phyloP scores from a whole-genome alignment of 64 coral and sea anemone species.

The Cladopsammia gracilis region DNA sequence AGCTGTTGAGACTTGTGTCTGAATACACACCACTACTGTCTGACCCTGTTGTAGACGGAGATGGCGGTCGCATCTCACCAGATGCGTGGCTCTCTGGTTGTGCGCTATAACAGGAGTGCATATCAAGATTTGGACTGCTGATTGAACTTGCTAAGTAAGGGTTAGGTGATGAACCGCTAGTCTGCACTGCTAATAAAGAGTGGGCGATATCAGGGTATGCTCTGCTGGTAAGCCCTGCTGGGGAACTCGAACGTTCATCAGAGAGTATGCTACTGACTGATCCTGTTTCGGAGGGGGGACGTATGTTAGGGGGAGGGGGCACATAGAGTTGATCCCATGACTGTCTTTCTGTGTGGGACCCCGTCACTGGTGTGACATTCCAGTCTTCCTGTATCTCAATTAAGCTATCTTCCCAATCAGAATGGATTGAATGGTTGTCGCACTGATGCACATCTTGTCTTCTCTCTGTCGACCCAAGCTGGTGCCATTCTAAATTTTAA shows the following conservation, averaged over 20 bases:
- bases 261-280: not conserved
- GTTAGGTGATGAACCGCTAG: not conserved
- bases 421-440: conserved; percentile 7
- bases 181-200: not conserved
- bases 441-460: not conserved
- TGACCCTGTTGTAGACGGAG: conserved; percentile 8
- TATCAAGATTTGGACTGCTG: not conserved
- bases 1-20: not conserved
- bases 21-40: conserved; percentile 24
- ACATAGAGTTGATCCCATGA: conserved; percentile 17
- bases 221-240: not conserved
- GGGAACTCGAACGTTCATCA: not conserved
- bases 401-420: conserved; percentile 20
- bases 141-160: not conserved
- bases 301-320: conserved; percentile 10
- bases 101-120: not conserved
- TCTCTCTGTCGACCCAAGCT: not conserved
- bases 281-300: not conserved
- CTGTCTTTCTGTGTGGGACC: not conserved
- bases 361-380: not conserved
- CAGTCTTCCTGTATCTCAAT: not conserved
- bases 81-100: not conserved
- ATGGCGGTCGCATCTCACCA: not conserved
- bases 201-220: not conserved
- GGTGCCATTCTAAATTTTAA: not conserved